Evolutionary conservation across 2,113 vertebrate genomes (phyloP).

Genomic region (Macroglossus sobrinus): DNA sequence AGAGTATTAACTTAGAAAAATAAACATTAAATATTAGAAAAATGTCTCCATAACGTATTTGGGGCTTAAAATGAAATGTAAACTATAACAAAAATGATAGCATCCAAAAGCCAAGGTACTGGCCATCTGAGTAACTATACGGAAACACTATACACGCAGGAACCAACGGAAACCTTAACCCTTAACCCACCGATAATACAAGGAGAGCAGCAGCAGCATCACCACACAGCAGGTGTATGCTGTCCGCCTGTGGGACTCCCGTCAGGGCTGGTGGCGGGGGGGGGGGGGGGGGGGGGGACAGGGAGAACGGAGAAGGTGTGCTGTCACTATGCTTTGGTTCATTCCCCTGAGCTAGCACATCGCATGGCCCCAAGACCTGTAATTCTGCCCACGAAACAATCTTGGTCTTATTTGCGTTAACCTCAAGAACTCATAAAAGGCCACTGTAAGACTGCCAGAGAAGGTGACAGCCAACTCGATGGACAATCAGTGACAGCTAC

Average conservation of each 20-base stretch:
- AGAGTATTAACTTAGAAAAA: neutral
- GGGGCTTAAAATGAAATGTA: neutral
- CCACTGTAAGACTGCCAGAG: neutral
- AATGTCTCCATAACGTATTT: neutral
- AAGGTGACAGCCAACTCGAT: neutral
- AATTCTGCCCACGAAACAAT: neutral
- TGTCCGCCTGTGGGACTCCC: neutral
- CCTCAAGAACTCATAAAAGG: neutral
- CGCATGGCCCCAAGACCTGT: neutral
- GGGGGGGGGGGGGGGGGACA: neutral
- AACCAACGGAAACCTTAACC: neutral
- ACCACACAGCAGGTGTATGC: neutral
- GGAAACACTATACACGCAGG: neutral
- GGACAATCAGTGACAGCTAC: neutral
- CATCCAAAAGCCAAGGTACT: neutral
- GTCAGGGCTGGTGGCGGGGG: neutral
- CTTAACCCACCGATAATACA: neutral
- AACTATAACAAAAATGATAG: neutral
- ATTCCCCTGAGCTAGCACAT: neutral
- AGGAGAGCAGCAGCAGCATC: neutral
- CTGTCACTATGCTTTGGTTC: neutral
- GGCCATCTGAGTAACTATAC: neutral
- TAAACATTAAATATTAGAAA: neutral
- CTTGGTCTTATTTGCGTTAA: neutral
- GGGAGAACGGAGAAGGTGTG: neutral